Percentiles rank a stretch among this genome's conserved stretches.
These are phyloP conservation scores for Drosophila nr. fundita DNA, from an alignment of 2,888 invertebrate genomes.

Conservation along the genomic window DNA sequence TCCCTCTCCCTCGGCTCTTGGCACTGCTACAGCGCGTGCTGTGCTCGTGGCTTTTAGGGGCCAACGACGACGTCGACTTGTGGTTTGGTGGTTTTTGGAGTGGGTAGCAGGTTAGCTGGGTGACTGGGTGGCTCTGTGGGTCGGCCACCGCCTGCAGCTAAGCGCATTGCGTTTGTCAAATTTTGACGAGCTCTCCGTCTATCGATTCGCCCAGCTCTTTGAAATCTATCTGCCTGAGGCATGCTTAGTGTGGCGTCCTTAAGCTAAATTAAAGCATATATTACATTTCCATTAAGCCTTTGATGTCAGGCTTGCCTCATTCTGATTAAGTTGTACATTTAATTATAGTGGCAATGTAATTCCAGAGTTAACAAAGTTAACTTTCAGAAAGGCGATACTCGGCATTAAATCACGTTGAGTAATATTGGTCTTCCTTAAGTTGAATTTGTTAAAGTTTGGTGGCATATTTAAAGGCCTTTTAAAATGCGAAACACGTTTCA, in stretches of 20 bases:
- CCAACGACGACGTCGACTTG: conserved; percentile 5
- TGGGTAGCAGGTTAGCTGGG: conserved; percentile 13
- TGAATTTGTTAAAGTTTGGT: neutral
- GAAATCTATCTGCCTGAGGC: conserved; percentile 51
- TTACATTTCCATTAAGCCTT: conserved; percentile 75
- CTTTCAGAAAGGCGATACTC: conserved; percentile 2
- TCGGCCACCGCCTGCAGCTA: conserved; percentile 68
- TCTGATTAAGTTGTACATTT: conserved; percentile 63
- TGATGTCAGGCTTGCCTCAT: conserved; percentile 56
- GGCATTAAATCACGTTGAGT: conserved; percentile 8
- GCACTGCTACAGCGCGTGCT: conserved; percentile 53
- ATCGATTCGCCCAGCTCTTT: conserved; percentile 64
- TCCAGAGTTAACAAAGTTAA: conserved; percentile 6
- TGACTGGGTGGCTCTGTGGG: neutral
- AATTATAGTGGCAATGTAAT: conserved; percentile 29
- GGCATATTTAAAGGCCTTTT: neutral
- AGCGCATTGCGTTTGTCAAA: conserved; percentile 76
- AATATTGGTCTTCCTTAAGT: conserved; percentile 22
- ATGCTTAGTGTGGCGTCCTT: conserved; percentile 41
- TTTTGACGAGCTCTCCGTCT: conserved; percentile 47
- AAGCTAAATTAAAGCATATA: conserved; percentile 67
- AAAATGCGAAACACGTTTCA: neutral
- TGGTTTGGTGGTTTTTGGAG: conserved; percentile 38
- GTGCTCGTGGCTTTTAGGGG: conserved; percentile 48
- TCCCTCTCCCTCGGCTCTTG: too few species aligned